phyloP scores from a whole-genome alignment of 1,140 invertebrate species.

The Popillia japonica region DNA sequence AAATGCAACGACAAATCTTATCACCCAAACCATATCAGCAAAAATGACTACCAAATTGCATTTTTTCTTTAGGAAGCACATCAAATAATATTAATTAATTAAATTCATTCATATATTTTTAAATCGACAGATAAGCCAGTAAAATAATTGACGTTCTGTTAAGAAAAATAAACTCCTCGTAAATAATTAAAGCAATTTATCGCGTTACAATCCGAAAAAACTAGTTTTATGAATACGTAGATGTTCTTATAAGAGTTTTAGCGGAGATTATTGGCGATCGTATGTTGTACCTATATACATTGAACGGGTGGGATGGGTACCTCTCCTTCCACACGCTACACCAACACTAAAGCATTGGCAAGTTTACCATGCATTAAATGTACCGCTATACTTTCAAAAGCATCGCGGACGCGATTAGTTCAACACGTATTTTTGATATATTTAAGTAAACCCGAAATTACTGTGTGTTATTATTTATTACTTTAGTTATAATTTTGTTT shows the following conservation, averaged over 20 bases:
- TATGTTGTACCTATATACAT: not conserved
- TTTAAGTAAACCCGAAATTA: not conserved
- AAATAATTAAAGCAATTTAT: not conserved
- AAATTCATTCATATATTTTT: too few relatives aligned
- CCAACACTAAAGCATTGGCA: not conserved
- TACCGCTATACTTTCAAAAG: slow-evolving; percentile 31
- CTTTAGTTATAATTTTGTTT: not conserved
- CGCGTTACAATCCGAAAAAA: not conserved
- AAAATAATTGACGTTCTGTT: too few relatives aligned
- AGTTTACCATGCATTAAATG: slow-evolving; percentile 12
- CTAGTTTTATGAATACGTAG: not conserved
- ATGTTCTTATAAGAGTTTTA: not conserved
- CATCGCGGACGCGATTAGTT: slow-evolving; percentile 21
- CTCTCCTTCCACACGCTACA: not conserved
- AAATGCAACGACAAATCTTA: too few relatives aligned
- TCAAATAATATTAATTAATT: too few relatives aligned
- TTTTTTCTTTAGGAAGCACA: too few relatives aligned
- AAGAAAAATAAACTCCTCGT: not conserved
- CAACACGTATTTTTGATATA: not conserved
- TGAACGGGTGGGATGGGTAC: not conserved
- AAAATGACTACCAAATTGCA: too few relatives aligned
- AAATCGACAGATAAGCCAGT: too few relatives aligned
- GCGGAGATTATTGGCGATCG: not conserved
- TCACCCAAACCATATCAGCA: too few relatives aligned
- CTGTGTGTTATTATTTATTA: slow-evolving; percentile 25